Conservation (phyloP, 2,888 invertebrate species). For the Cerastoderma edule region DNA sequence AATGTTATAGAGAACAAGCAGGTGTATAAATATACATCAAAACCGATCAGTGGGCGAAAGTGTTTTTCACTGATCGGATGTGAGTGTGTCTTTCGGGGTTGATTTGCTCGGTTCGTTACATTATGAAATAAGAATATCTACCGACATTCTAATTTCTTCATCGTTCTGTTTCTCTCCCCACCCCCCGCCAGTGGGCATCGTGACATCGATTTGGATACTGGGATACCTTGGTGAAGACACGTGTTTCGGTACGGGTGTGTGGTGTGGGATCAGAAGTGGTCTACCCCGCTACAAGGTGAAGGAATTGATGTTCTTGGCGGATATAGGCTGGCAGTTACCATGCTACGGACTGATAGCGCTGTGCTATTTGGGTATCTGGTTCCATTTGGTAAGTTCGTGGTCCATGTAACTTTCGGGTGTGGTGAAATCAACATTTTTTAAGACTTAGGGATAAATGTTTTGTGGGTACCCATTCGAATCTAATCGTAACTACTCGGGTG, state of each 20-base stretch:
- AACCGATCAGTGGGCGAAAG: no score
- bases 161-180: background rate
- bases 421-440: background rate
- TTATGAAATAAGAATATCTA: no score
- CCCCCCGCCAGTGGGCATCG: background rate
- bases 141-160: background rate
- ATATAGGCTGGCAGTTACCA: constrained; percentile 41
- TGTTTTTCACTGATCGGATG: no score
- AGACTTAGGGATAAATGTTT: no score
- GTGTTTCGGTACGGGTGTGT: constrained; percentile 42
- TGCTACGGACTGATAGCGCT: constrained; percentile 35
- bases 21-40: background rate
- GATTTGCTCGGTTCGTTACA: no score
- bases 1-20: background rate
- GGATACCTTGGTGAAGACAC: constrained; percentile 42
- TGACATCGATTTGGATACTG: background rate
- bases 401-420: background rate
- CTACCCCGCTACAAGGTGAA: constrained; percentile 6
- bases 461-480: no score
- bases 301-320: constrained; percentile 43
- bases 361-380: constrained; percentile 32
- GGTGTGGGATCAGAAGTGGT: constrained; percentile 46
- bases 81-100: no score
- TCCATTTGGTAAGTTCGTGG: constrained; percentile 21
- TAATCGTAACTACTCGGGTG: no score